Evolutionary conservation across 1,140 invertebrate species (phyloP).

Genomic region (Archivesica marissinica): DNA sequence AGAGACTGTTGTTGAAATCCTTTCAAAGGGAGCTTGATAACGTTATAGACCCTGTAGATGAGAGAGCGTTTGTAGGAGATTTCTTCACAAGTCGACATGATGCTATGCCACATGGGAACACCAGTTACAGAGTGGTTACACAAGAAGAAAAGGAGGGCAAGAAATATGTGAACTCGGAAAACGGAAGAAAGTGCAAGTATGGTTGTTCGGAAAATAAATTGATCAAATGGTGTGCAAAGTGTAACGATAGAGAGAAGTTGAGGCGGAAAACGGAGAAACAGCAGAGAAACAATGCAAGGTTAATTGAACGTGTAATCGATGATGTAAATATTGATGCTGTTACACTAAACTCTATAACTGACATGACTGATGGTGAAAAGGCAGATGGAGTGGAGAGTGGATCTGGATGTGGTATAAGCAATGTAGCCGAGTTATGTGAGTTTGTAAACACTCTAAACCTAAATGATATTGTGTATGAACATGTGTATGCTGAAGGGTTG

Average conservation of each 20-base stretch:
- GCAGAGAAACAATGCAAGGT: conserved; percentile 21
- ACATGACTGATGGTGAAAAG: not conserved
- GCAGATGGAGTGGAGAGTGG: not conserved
- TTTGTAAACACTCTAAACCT: conserved; percentile 67
- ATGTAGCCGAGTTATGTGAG: conserved; percentile 55
- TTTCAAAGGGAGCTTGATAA: conserved; percentile 65
- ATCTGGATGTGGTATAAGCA: not conserved
- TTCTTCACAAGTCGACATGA: conserved; percentile 51
- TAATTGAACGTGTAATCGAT: not conserved
- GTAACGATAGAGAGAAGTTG: conserved; percentile 53
- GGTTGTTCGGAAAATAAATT: conserved; percentile 48
- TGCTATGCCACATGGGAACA: conserved; percentile 46
- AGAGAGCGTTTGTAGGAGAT: not conserved
- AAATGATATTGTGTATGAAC: conserved; percentile 82
- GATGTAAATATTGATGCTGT: not conserved
- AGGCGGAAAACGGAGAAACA: conserved; percentile 26
- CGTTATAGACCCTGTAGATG: conserved; percentile 5
- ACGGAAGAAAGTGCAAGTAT: conserved; percentile 19
- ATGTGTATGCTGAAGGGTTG: conserved; percentile 93
- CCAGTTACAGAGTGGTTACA: conserved; percentile 36
- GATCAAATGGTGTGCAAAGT: conserved; percentile 58
- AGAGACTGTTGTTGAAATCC: conserved; percentile 83
- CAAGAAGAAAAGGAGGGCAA: conserved; percentile 26
- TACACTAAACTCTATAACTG: not conserved
- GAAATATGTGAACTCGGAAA: conserved; percentile 28